Conservation (phyloP, 2,888 invertebrate genomes). For the Agrilus cyanescens region DNA sequence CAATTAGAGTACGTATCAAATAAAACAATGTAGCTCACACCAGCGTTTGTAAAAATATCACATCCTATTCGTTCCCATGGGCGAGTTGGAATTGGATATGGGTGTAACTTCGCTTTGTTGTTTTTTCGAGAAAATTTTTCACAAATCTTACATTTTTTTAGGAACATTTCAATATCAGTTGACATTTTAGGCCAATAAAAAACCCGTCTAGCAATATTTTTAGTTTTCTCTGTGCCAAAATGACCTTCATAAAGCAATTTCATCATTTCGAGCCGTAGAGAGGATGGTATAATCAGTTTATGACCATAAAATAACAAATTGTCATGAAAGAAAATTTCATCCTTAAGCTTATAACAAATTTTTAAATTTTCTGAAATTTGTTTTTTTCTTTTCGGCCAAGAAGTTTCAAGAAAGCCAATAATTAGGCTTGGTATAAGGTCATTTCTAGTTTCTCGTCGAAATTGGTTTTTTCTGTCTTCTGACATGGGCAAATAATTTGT, state of each 20-base stretch:
- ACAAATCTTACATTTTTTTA: slow-evolving; percentile 10
- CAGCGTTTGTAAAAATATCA: too few species aligned
- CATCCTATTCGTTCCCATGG: too few species aligned
- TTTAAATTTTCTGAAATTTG: too few species aligned
- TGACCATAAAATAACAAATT: slow-evolving; percentile 1
- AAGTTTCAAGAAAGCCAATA: too few species aligned
- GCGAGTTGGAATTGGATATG: background rate
- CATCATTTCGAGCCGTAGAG: slow-evolving; percentile 7
- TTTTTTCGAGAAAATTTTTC: slow-evolving; percentile 4
- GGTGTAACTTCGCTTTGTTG: slow-evolving; percentile 10
- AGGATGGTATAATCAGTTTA: slow-evolving; percentile 7
- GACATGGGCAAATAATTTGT: too few species aligned
- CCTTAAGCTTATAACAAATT: background rate
- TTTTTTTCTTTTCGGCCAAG: too few species aligned
- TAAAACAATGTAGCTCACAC: too few species aligned
- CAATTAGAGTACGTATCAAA: too few species aligned
- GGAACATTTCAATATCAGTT: slow-evolving; percentile 6
- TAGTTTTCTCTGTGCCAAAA: slow-evolving; percentile 8
- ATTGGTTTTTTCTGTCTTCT: too few species aligned
- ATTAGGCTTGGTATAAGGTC: too few species aligned
- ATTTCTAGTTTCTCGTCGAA: too few species aligned
- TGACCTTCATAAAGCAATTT: slow-evolving; percentile 11
- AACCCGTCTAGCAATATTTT: slow-evolving; percentile 8
- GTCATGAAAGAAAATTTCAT: background rate
- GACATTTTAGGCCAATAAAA: slow-evolving; percentile 11